Evolutionary conservation across 2,797 vertebrate species (phyloP), one percentile per base, ranked within the genome.

Genomic region (Trachops cirrhosus): DNA sequence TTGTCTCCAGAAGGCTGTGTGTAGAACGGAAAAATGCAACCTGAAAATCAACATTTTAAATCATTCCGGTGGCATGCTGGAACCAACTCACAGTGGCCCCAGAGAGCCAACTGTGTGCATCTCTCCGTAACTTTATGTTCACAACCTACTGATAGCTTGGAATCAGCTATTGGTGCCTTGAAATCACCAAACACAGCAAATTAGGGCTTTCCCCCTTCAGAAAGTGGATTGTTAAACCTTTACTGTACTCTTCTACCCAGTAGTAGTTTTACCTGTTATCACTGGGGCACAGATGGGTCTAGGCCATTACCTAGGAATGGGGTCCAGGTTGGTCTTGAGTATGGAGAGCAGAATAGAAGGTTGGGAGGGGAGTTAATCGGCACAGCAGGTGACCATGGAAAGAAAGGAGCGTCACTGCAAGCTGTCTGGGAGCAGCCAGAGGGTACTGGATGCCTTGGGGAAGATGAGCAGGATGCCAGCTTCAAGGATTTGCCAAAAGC

Each of bases 1-100:
- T 9, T 68, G 71, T 89, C 78, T 96, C 84, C 50, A 78, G 80
- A 92, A 97, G 70, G 19, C 46, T 32, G 29, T 84, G 52, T 92
- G 70, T 59, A 32, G 19, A 39, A 82, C 80, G 46, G 67, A 97
- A 93, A 85, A 80, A 78, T 6, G 79, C n/a, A n/a, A 39, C 22
- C 32, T n/a, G 74, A 79, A 89, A 80, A 86, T 59, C 73, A 86
- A 10, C 15, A 29, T 86, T 91, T 86, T 37, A 64, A 92, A 85
- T 84, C 68, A 67, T 46, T 26, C 22, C n/a, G 29, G 59, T 0
- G 0, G 48, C 57, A 32, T 41, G n/a, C 64, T 46, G 52, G 79
- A 88, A n/a, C 32, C 82, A 50, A 24, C 15, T 48, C 32, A 1
- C 32, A 18, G 67, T 41, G 41, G 48, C 34, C 0, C 34, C 0